A percentile compares a stretch with the other conserved stretches of the same genome.
phyloP scores from a whole-genome alignment of 2,113 vertebrate species.

The Paratilapia polleni region DNA sequence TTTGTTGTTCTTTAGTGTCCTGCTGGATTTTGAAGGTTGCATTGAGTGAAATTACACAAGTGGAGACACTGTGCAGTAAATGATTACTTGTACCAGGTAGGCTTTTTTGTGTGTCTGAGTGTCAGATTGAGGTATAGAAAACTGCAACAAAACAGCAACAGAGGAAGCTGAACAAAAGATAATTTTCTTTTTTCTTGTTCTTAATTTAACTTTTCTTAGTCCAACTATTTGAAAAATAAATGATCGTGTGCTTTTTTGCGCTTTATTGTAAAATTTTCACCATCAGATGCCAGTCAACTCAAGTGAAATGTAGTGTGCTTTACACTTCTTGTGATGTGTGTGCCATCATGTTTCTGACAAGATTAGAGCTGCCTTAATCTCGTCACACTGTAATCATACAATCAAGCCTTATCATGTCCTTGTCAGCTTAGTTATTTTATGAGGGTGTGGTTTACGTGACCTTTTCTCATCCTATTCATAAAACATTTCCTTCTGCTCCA shows the following conservation, averaged over 20 bases:
- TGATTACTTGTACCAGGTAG: no score
- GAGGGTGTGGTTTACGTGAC: background rate
- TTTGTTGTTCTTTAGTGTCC: background rate
- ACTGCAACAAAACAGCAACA: background rate
- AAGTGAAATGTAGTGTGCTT: no score
- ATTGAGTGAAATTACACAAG: background rate
- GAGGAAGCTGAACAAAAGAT: background rate
- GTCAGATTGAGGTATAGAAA: background rate
- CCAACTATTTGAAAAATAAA: no score
- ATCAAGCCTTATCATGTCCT: background rate
- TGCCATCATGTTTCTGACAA: background rate
- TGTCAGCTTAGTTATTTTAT: background rate
- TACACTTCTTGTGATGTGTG: background rate
- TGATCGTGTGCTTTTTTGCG: no score
- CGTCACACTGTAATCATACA: background rate
- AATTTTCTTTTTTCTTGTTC: no score
- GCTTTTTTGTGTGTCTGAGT: background rate
- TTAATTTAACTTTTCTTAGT: no score
- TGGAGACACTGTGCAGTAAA: background rate
- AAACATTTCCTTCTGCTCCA: background rate
- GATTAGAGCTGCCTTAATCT: background rate
- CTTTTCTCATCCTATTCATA: background rate
- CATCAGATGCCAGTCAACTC: background rate
- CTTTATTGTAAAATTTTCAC: background rate
- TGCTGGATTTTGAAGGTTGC: background rate